phyloP scores from a whole-genome alignment of 1,140 invertebrate genomes.

The Eufriesea mexicana region DNA sequence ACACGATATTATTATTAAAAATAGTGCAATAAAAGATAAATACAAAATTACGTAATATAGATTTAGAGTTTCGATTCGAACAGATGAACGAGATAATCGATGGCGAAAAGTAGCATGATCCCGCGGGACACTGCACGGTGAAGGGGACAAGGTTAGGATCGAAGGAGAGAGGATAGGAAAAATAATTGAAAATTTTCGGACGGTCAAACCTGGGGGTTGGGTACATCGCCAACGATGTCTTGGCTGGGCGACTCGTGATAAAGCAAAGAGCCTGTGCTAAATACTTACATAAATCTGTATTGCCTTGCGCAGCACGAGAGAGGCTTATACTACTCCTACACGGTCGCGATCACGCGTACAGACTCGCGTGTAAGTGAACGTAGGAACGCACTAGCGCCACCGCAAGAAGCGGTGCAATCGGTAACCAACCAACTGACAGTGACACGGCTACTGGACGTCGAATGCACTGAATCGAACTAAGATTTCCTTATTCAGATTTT shows the following conservation, averaged over 20 bases:
- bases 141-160: not conserved
- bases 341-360: conserved; percentile 24
- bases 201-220: conserved; percentile 46
- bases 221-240: conserved; percentile 59
- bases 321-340: conserved; percentile 65
- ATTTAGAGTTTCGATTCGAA: not conserved
- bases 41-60: not conserved
- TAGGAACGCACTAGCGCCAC: conserved; percentile 17
- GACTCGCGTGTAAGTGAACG: not conserved
- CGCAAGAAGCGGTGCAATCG: conserved; percentile 49
- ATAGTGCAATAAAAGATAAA: not conserved
- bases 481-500: not conserved
- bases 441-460: conserved; percentile 25
- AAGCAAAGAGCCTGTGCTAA: conserved; percentile 82
- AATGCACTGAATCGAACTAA: conserved; percentile 11
- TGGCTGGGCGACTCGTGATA: conserved; percentile 81
- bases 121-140: conserved; percentile 4
- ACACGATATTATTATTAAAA: no score
- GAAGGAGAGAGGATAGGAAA: conserved; percentile 42
- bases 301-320: conserved; percentile 75
- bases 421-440: not conserved
- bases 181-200: conserved; percentile 73
- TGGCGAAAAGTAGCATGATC: conserved; percentile 36
- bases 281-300: conserved; percentile 84
- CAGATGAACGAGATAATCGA: conserved; percentile 56